Evolutionary conservation across 2,113 vertebrate species (phyloP), one percentile per base, ranked within the genome.

Genomic region (Podarcis muralis): DNA sequence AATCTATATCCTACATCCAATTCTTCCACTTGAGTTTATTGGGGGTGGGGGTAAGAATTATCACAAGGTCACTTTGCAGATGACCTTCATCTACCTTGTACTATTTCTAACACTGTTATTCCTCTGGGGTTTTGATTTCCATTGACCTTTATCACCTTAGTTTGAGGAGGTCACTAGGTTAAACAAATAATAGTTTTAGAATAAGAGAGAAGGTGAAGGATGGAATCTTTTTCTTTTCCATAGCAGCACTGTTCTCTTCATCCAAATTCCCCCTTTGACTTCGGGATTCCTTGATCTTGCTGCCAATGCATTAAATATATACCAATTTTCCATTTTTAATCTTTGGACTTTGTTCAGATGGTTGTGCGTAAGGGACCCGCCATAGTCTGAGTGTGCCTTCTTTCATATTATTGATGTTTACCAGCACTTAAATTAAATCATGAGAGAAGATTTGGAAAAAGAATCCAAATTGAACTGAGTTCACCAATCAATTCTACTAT

Each of bases 21-120:
- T 15, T 35, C 72, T 69, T 86, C 32, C 59, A 66, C 5, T 35
- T 82, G 48, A 81, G 53, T 76, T 86, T 86, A 74, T 66, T 65
- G 53, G 68, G 6, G 66, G 15, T n/a, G 30, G 37, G 43, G 37
- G 13, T 1, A 40, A 66, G 40, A 75, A 68, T 35, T 40, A 90
- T 62, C 18, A 65, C 77, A 62, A 77, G n/a, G 43, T 68, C 37
- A 62, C 77, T 72, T 81, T 66, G 22, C 30, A 40, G 57, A 53
- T 86, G 88, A 81, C 69, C 84, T 85, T 80, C 57, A 62, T 75
- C 57, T 85, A 86, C 37, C 77, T 85, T 69, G 85, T 43, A 35
- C 57, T 20, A 89, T 81, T 86, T 81, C 32, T 66, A 75, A 81
- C 35, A 65, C 77, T 30, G 57, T 66, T 81, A 68, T 81, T 76